Base-by-base conservation (phyloP, 2,797 vertebrate species). In the Calcarius lapponicus region DNA sequence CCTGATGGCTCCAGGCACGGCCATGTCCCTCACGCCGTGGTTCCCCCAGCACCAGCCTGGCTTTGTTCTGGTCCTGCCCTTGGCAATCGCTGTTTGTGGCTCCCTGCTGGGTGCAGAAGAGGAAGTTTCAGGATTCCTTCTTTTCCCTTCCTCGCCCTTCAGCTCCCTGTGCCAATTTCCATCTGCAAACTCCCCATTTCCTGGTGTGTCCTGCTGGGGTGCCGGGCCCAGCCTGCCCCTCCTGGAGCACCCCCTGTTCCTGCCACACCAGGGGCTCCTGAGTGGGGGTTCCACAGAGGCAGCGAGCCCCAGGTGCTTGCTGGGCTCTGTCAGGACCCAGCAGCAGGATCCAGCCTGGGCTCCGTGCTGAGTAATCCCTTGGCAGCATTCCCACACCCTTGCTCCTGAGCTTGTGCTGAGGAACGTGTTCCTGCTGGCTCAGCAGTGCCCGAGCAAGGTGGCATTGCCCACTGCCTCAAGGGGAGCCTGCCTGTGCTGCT, bases 61-160 rank as follows among this genome's bases (percentile, higher is more conserved):
- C 50, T 34, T 22, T 25, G 24, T 10, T 24, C 22, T 3, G 8
- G 40, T 10, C 31, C 32, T 0, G 0, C 24, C 25, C 61, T 47
- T 4, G 0, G 1, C 0, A 0, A 2, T 60, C 0, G 0, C 24
- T 29, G 64, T 31, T 48, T 0, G 0, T 36, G 7, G 34, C 9
- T 48, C 51, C 26, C 58, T 65, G 40, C 45, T 66, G 1, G 0
- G 1, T 3, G 5, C 31, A 28, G 34, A 29, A 42, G 60, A 62
- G 29, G 10, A 14, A 34, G 36, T 2, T 0, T 43, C 36, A 17
- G 32, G 45, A n/a, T 50, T 43, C 25, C 9, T 16, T 32, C 26
- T 53, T 60, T 60, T 53, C 31, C 19, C 8, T 57, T 34, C 64
- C 32, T 65, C 11, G 17, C 29, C 26, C 43, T 60, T 57, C 34